These are phyloP conservation scores for Orius insidiosus DNA, from an alignment of 1,140 invertebrate genomes.

Conservation along the genomic window DNA sequence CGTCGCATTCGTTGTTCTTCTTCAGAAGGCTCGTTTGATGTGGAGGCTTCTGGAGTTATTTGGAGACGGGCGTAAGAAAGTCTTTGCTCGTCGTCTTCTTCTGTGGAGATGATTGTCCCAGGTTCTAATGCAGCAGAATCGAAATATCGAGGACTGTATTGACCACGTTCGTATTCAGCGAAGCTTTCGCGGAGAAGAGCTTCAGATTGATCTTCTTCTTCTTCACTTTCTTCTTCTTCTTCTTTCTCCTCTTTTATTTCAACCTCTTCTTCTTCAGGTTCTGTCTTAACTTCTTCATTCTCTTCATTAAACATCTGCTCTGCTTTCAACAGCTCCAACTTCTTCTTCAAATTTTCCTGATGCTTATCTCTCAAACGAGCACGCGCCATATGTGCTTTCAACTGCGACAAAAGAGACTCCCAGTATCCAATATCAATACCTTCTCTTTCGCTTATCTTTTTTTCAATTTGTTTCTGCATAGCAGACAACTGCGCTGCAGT, in stretches of 20 bases:
- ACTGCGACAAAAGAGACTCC: slow-evolving; percentile 82
- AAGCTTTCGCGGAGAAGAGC: slow-evolving; percentile 41
- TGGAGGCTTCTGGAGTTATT: slow-evolving; percentile 21
- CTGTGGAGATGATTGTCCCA: slow-evolving; percentile 59
- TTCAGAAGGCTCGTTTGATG: slow-evolving; percentile 29
- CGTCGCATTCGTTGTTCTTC: slow-evolving; percentile 45
- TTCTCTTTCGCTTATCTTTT: slow-evolving; percentile 70
- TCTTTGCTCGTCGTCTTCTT: slow-evolving; percentile 60
- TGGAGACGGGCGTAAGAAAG: slow-evolving; percentile 53
- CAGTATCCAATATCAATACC: slow-evolving; percentile 95
- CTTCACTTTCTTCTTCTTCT: slow-evolving; percentile 23
- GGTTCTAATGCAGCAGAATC: slow-evolving; percentile 53
- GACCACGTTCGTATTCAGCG: slow-evolving; percentile 55
- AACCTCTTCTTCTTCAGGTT: slow-evolving; percentile 24
- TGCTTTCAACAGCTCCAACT: slow-evolving; percentile 76
- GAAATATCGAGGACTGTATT: slow-evolving; percentile 70
- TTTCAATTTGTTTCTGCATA: slow-evolving; percentile 72
- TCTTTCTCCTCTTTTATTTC: slow-evolving; percentile 20
- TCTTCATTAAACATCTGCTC: slow-evolving; percentile 51
- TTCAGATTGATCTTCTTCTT: slow-evolving; percentile 28
- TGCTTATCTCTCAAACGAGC: slow-evolving; percentile 81
- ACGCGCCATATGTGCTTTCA: slow-evolving; percentile 91
- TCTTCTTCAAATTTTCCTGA: slow-evolving; percentile 75
- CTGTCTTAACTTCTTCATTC: slow-evolving; percentile 18
- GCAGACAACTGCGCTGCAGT: slow-evolving; percentile 67